phyloP scores from a whole-genome alignment of 2,888 invertebrate genomes.

The Bombylius major region DNA sequence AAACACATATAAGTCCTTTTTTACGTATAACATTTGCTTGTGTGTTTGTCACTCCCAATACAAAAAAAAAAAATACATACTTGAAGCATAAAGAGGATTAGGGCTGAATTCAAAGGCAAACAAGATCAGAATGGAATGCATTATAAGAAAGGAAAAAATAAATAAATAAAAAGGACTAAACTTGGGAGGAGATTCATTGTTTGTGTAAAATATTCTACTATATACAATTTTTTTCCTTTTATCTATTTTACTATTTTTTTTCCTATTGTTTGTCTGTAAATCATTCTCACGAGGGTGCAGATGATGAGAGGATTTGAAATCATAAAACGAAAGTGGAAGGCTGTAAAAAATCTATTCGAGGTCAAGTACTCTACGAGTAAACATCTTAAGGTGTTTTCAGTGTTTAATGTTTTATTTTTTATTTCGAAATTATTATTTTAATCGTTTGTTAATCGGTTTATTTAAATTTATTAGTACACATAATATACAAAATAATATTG shows the following conservation, averaged over 20 bases:
- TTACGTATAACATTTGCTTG: not conserved
- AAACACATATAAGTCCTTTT: not conserved
- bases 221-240: not conserved
- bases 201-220: not conserved
- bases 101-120: not conserved
- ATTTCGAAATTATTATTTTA: constrained; percentile 1
- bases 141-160: not conserved
- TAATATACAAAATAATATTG: not conserved
- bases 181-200: not conserved
- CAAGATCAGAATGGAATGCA: not conserved
- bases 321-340: constrained; percentile 7
- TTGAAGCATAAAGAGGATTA: not conserved
- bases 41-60: not conserved
- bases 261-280: not conserved
- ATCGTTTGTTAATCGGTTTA: no score
- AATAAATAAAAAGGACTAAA: not conserved
- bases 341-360: constrained; percentile 6
- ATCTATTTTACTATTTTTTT: not conserved
- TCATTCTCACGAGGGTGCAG: not conserved
- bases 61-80: not conserved
- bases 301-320: not conserved
- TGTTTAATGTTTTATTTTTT: constrained; percentile 7
- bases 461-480: no score
- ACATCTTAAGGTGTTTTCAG: constrained; percentile 7
- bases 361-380: constrained; percentile 6